Base-by-base conservation (phyloP, 2,888 invertebrate species). In the Auanema freiburgensis region DNA sequence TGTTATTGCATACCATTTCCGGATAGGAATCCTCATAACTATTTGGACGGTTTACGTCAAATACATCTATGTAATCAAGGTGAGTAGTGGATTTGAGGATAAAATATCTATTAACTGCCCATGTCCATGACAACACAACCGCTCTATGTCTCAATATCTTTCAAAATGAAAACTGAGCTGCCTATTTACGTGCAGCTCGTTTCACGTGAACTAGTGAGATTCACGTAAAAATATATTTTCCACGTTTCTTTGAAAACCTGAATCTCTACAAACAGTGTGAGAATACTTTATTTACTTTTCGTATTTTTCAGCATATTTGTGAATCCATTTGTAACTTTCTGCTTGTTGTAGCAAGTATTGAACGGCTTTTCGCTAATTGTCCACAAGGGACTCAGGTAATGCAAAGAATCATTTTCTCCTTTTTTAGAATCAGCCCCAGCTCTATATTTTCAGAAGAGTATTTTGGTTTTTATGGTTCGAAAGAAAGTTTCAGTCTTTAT, bases 301-400 rank as follows among this genome's bases (percentile, higher is more conserved):
- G 12, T n/a, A 14, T 33, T 23, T 59, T 74, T 66, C 49, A 76
- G 76, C 78, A 78, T 44, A 71, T 78, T 46, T 71, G 77, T 21
- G 56, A 78, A 43, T 73, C 76, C 11, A 72, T 77, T 24, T 77
- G 77, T 49, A 78, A 78, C 56, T 79, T 77, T 54, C 53, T 78
- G 53, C 59, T 78, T 23, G 77, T 78, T 41, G 59, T 78, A 33
- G 78, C 78, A 1, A 70, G 70, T 49, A 46, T 79, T 41, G 78
- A 78, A 59, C 57, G 78, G 11, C 72, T 69, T 42, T 57, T 79
- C 43, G 78, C 79, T 10, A 76, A 69, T 57, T 57, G 59, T 40
- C 56, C 60, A 6, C 59, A 64, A 23, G 56, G 66, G 12, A 61
- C 43, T 43, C 59, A 60, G 55, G 65, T 65, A 24, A 16, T 54